Evolutionary conservation across 2,797 vertebrate genomes (phyloP).

Genomic region (Pseudochirops corinnae): DNA sequence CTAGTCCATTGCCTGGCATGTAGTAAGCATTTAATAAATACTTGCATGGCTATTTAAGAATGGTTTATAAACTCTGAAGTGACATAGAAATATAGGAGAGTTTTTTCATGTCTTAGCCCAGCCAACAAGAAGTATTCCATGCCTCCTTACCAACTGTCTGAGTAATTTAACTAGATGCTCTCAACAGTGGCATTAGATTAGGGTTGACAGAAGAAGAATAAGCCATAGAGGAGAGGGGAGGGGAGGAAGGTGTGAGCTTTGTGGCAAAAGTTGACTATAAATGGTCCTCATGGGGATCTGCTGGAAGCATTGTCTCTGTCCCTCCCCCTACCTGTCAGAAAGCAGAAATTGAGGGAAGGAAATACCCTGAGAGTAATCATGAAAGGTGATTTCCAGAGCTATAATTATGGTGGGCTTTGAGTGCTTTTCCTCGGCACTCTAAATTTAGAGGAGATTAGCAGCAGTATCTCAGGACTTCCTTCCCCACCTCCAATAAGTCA

Average conservation of each 20-base stretch:
- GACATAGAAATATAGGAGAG: background rate
- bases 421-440: background rate
- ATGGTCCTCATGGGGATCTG: background rate
- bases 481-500: accelerated
- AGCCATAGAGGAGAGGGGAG: background rate
- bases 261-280: background rate
- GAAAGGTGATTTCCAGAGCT: background rate
- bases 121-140: background rate
- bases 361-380: background rate
- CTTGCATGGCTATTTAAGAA: background rate
- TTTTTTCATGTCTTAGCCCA: background rate
- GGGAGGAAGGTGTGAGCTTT: background rate
- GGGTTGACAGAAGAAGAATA: background rate
- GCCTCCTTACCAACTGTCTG: background rate
- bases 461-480: background rate
- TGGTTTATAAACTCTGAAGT: background rate
- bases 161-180: background rate
- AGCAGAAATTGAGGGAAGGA: background rate
- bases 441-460: background rate
- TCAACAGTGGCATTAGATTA: background rate
- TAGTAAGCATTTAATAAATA: background rate
- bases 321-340: background rate
- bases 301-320: background rate
- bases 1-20: background rate
- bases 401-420: background rate